Evolutionary conservation across 2,113 vertebrate species (phyloP), one percentile per base, ranked within the genome.

Genomic region (Gambusia affinis): DNA sequence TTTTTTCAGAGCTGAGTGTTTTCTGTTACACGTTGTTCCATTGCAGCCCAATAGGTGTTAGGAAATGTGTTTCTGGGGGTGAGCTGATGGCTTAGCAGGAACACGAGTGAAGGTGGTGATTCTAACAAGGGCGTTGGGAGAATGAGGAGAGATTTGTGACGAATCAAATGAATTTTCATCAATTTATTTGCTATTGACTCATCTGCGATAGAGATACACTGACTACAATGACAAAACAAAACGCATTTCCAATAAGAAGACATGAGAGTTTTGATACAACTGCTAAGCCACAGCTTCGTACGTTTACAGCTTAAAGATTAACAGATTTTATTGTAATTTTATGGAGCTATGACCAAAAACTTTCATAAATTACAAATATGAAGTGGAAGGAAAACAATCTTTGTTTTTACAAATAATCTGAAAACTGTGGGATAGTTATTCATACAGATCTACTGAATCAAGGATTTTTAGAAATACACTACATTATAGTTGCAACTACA

Each of bases 21-120:
- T 76, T 62, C 78, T 61, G 63, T 72, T 35, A 82, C 70, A 67
- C 30, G 35, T 31, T 73, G 85, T 88, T 79, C 76, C 71, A 69
- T 61, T 33, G 62, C 39, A 29, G 79, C 44, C 74, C 66, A 70
- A 86, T 75, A 81, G 64, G 71, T 76, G 64, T 73, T 76, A 81
- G 73, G 81, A 81, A 83, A 88, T 78, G 14, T 81, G 77, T 61
- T 39, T 70, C 60, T 75, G 68, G 65, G 70, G 81, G 78, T 60
- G 84, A 78, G 81, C 85, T 70, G 77, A 54, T 80, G 82, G 81
- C 71, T 88, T 88, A 78, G 78, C 85, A 24, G 83, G 89, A 89
- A 92, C 87, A 88, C 33, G 64, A 60, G 80, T 68, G 88, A 64
- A 76, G 87, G 87, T 89, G 82, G 88, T 91, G 89, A 91, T 87